These are phyloP conservation scores for Lasius fuliginosus DNA, from an alignment of 2,888 invertebrate genomes.

Conservation along the genomic window DNA sequence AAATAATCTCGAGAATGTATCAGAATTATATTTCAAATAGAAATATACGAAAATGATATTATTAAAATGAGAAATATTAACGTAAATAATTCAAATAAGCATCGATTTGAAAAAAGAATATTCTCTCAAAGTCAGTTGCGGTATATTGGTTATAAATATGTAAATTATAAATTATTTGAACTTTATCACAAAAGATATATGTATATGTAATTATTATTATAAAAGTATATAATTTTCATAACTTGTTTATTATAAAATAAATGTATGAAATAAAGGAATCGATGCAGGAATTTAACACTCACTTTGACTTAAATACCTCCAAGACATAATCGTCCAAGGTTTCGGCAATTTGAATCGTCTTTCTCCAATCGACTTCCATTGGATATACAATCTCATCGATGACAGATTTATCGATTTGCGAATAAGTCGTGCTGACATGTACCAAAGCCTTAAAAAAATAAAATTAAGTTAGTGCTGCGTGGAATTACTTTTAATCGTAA, in stretches of 20 bases:
- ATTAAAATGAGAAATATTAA: too few relatives aligned
- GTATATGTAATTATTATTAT: not conserved
- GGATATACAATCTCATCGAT: slow-evolving; percentile 94
- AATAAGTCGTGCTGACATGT: slow-evolving; percentile 96
- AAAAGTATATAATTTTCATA: not conserved
- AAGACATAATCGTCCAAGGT: slow-evolving; percentile 88
- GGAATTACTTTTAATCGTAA: slow-evolving; percentile 56
- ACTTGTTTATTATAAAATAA: not conserved
- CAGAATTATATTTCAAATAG: not conserved
- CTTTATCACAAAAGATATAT: not conserved
- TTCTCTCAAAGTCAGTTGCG: too few relatives aligned
- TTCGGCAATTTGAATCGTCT: slow-evolving; percentile 90
- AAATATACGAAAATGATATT: not conserved
- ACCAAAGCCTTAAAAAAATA: slow-evolving; percentile 88
- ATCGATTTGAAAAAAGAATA: too few relatives aligned
- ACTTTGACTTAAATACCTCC: slow-evolving; percentile 89
- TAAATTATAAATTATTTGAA: too few relatives aligned
- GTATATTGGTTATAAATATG: too few relatives aligned
- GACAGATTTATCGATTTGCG: slow-evolving; percentile 91
- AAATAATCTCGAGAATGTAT: not conserved
- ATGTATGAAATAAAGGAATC: not conserved
- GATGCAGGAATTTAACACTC: slow-evolving; percentile 72
- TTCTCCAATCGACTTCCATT: slow-evolving; percentile 90
- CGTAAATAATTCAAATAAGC: too few relatives aligned
- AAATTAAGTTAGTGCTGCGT: not conserved